phyloP scores from a whole-genome alignment of 2,113 vertebrate species.

The Erpornis zantholeuca region DNA sequence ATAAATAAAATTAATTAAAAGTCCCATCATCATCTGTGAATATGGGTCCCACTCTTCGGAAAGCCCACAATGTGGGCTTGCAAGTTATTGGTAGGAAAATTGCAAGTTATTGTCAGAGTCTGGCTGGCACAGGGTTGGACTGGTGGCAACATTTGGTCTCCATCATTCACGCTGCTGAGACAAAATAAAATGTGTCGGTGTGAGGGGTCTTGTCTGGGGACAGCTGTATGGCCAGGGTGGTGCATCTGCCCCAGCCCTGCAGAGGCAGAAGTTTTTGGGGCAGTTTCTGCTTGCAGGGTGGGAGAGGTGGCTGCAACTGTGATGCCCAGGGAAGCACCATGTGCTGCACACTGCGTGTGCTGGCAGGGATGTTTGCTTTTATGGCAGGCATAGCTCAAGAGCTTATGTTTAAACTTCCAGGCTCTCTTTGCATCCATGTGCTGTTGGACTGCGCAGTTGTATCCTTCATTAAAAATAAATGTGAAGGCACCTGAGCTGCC shows the following conservation, averaged over 20 bases:
- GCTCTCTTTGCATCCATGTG: not conserved
- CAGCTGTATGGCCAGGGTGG: not conserved
- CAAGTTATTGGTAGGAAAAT: not conserved
- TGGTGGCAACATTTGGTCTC: not conserved
- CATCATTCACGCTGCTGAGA: accelerated
- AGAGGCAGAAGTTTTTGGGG: not conserved
- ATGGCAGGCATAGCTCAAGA: not conserved
- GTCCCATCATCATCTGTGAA: not conserved
- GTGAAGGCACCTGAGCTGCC: not conserved
- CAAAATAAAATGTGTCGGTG: accelerated
- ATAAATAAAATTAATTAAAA: not conserved
- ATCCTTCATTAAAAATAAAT: not conserved
- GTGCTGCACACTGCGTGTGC: accelerated
- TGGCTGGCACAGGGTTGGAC: not conserved
- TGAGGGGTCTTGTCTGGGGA: accelerated
- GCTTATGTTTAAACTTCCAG: not conserved
- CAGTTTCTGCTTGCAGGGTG: not conserved
- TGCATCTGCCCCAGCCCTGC: accelerated
- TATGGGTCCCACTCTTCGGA: not conserved
- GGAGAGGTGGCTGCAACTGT: not conserved
- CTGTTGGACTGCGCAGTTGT: not conserved
- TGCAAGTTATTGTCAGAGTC: accelerated
- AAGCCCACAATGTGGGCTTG: not conserved
- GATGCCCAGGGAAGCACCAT: accelerated
- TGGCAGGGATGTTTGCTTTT: not conserved